Evolutionary conservation across 2,888 invertebrate species (phyloP).

Genomic region (Archips xylosteana): DNA sequence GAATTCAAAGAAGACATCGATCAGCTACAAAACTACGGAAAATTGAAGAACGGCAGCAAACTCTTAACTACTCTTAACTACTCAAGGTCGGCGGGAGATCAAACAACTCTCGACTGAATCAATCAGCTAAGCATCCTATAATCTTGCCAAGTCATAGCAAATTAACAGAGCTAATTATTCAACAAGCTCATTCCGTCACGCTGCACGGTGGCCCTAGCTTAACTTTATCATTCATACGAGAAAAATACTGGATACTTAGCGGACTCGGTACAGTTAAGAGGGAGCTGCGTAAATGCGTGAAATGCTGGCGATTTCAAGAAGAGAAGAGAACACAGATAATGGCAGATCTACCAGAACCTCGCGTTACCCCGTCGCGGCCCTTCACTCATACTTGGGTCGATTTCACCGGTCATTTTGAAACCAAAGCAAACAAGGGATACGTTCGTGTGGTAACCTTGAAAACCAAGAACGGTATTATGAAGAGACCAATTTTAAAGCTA

Average conservation of each 20-base stretch:
- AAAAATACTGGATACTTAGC: constrained; percentile 5
- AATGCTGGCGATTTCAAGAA: not conserved
- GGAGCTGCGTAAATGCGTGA: constrained; percentile 3
- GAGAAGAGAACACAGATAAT: not conserved
- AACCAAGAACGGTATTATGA: not conserved
- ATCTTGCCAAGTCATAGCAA: not conserved
- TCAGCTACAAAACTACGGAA: not conserved
- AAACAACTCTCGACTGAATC: no score
- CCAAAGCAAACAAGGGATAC: not conserved
- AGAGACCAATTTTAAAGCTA: not conserved
- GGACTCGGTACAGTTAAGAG: not conserved
- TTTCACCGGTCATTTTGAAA: not conserved
- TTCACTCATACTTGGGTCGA: not conserved
- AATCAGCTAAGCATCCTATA: no score
- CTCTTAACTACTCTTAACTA: not conserved
- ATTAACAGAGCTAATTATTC: not conserved
- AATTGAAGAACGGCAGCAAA: not conserved
- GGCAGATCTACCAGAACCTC: not conserved
- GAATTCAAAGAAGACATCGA: not conserved
- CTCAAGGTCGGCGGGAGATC: no score
- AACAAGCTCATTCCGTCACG: not conserved
- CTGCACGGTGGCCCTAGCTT: not conserved
- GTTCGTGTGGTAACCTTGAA: not conserved
- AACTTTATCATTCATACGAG: not conserved
- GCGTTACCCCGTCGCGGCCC: not conserved